A percentile compares a stretch with the other conserved stretches of the same genome.
phyloP scores from a whole-genome alignment of 2,113 vertebrate species.

The Gulo gulo region DNA sequence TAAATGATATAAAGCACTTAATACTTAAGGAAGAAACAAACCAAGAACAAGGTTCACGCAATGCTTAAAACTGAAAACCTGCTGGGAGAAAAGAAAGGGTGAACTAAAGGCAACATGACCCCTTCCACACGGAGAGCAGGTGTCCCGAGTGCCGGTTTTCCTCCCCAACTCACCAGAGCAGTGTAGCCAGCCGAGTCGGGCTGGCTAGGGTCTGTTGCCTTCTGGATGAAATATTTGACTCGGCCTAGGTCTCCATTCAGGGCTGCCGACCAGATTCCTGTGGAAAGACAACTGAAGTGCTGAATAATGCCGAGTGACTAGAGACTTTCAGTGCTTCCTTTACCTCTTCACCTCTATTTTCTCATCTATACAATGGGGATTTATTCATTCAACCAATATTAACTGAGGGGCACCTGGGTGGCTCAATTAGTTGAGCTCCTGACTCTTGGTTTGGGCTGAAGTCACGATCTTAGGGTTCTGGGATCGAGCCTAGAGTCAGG shows the following conservation, averaged over 20 bases:
- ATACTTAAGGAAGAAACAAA: neutral
- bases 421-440: neutral
- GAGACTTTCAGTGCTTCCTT: neutral
- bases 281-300: neutral
- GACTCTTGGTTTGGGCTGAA: neutral
- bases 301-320: fast-evolving
- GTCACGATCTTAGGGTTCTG: neutral
- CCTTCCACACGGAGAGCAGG: neutral
- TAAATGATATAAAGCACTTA: neutral
- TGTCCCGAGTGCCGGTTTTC: neutral
- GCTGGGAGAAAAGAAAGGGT: neutral
- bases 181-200: slow-evolving; percentile 90
- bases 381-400: neutral
- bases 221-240: slow-evolving; percentile 85
- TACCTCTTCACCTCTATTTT: neutral
- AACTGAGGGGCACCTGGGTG: neutral
- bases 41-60: neutral
- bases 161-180: slow-evolving; percentile 85
- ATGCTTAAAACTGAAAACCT: neutral
- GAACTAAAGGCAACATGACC: neutral
- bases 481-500: neutral
- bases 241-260: slow-evolving; percentile 88
- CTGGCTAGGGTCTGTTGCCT: slow-evolving; percentile 84
- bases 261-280: slow-evolving; percentile 95
- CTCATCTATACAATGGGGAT: neutral